Evolutionary conservation across 2,797 vertebrate genomes (phyloP), one percentile per base, ranked within the genome.

Genomic region (Sphenodon punctatus): DNA sequence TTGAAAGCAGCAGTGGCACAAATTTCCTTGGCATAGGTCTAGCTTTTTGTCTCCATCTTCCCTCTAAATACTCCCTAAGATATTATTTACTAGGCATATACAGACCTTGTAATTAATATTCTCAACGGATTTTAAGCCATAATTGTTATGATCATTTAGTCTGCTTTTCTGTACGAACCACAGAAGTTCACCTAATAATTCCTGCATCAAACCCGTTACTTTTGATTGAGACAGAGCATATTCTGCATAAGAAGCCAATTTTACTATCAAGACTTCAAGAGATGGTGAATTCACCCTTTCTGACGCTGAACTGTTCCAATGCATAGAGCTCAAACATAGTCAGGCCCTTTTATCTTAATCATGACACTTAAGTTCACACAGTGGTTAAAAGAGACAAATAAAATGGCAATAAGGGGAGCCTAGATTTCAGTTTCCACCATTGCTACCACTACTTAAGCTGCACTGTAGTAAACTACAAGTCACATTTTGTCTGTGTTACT

Each of bases 391-490:
- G n/a, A n/a, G n/a, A n/a, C n/a, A n/a, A n/a, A n/a, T n/a, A n/a
- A n/a, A n/a, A n/a, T n/a, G n/a, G n/a, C n/a, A n/a, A n/a, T n/a
- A n/a, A n/a, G n/a, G n/a, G n/a, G n/a, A n/a, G n/a, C n/a, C n/a
- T n/a, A n/a, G n/a, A n/a, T 45, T 45, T 46, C 46, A 60, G 25
- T 25, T 39, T 27, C 71, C 46, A n/a, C 6, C 55, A 20, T 0
- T n/a, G 43, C 27, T 23, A 71, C 7, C 46, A 20, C 42, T 25
- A 41, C 53, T n/a, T 5, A n/a, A 11, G 3, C 30, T 23, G 46
- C 0, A 8, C 59, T 77, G 13, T 51, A 19, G 20, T 16, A 39
- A 34, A 15, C 0, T 51, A 32, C 34, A 0, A 1, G 7, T 15
- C 10, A 4, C n/a, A 32, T 25, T 75, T 66, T 73, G 32, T 59